phyloP scores from a whole-genome alignment of 2,113 vertebrate genomes.

The Antechinus stuartii region DNA sequence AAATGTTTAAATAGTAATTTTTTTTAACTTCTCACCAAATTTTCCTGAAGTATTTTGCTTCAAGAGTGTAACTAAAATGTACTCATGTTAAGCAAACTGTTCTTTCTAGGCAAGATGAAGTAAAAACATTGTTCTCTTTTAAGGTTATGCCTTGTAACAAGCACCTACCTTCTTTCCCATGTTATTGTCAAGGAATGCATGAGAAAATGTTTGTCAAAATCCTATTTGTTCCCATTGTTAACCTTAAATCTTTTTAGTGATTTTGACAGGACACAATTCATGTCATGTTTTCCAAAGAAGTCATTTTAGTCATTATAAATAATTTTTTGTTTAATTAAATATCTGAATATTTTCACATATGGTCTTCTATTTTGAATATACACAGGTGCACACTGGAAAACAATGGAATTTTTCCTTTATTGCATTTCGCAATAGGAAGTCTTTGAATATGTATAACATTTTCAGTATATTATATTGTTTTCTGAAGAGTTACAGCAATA shows the following conservation, averaged over 20 bases:
- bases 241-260: not conserved
- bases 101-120: not conserved
- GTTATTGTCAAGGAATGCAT: not conserved
- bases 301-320: not conserved
- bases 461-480: not conserved
- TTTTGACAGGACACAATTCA: not conserved
- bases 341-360: not conserved
- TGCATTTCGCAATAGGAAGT: not conserved
- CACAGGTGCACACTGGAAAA: not conserved
- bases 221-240: not conserved
- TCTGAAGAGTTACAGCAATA: not conserved
- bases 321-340: not conserved
- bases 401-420: not conserved
- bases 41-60: conserved; percentile 38
- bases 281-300: not conserved
- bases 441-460: not conserved
- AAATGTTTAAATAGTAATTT: not conserved
- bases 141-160: not conserved
- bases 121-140: not conserved
- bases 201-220: not conserved
- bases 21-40: not conserved
- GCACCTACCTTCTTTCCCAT: not conserved
- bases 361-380: not conserved
- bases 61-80: not conserved
- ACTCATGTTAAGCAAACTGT: not conserved